A percentile compares a stretch with the other conserved stretches of the same genome.
These are phyloP conservation scores for Sminthurinus aureus DNA, from an alignment of 2,888 invertebrate species.

Conservation along the genomic window DNA sequence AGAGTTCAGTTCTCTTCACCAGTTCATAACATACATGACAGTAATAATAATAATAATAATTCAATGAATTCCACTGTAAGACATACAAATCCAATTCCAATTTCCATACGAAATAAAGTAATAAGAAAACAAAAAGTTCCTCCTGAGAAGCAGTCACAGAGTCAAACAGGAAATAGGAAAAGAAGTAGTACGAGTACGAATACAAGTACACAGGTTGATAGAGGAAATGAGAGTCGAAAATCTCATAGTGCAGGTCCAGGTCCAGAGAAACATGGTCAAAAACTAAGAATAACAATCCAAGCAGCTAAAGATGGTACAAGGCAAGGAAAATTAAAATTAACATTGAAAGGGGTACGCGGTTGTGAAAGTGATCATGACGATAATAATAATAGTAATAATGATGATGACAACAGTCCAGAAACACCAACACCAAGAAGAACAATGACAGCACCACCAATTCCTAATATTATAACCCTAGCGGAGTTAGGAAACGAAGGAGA, in stretches of 20 bases:
- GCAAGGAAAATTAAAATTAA: conserved; percentile 1
- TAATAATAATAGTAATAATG: background rate
- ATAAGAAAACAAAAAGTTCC: background rate
- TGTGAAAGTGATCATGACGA: too few species aligned
- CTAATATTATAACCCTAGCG: background rate
- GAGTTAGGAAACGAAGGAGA: too few species aligned
- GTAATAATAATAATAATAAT: too few species aligned
- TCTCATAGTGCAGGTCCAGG: too few species aligned
- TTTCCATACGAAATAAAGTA: background rate
- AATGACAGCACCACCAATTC: background rate
- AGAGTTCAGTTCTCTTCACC: conserved; percentile 35
- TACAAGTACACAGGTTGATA: background rate
- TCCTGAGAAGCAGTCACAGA: background rate
- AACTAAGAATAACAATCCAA: background rate
- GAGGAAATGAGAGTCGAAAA: background rate
- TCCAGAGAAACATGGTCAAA: background rate
- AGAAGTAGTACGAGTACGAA: background rate
- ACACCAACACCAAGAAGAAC: background rate
- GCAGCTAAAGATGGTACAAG: background rate
- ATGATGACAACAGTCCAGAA: background rate
- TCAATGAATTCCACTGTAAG: too few species aligned
- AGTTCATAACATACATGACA: background rate
- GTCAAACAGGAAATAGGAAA: background rate
- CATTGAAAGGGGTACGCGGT: background rate
- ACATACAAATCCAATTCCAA: background rate